phyloP scores from a whole-genome alignment of 2,888 invertebrate species.

The Standfussiana lucernea region DNA sequence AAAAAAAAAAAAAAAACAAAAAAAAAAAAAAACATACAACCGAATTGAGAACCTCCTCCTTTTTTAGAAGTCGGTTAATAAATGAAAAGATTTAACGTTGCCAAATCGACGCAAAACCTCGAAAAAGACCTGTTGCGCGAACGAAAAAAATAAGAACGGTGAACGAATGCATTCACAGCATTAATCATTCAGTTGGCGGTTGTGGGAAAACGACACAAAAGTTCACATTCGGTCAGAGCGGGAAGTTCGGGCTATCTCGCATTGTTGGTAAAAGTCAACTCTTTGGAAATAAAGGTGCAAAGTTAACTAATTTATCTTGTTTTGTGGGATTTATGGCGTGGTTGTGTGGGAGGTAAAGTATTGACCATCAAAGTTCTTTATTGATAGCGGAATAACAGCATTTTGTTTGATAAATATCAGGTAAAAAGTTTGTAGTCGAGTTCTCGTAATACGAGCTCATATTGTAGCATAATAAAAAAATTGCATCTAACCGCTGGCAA shows the following conservation, averaged over 20 bases:
- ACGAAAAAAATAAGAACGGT: slow-evolving; percentile 64
- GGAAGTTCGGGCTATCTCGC: slow-evolving; percentile 33
- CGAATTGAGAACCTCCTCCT: too few species aligned
- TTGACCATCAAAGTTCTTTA: neutral
- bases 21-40: too few species aligned
- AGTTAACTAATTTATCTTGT: slow-evolving; percentile 37
- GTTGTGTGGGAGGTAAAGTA: neutral
- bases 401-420: neutral
- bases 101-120: slow-evolving; percentile 45
- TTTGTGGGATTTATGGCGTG: slow-evolving; percentile 5
- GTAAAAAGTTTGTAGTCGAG: too few species aligned
- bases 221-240: slow-evolving; percentile 39
- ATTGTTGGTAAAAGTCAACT: slow-evolving; percentile 24
- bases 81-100: slow-evolving; percentile 55
- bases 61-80: too few species aligned
- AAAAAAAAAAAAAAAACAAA: too few species aligned
- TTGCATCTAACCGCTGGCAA: too few species aligned
- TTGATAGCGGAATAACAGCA: neutral
- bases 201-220: slow-evolving; percentile 55
- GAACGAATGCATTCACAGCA: slow-evolving; percentile 62
- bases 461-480: neutral
- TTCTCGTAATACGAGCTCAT: neutral
- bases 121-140: slow-evolving; percentile 55
- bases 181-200: slow-evolving; percentile 60
- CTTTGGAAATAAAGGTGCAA: slow-evolving; percentile 26